Percentiles rank a stretch among this genome's conserved stretches.
These are phyloP conservation scores for Euthynnus affinis DNA, from an alignment of 2,797 vertebrate species.

Conservation along the genomic window DNA sequence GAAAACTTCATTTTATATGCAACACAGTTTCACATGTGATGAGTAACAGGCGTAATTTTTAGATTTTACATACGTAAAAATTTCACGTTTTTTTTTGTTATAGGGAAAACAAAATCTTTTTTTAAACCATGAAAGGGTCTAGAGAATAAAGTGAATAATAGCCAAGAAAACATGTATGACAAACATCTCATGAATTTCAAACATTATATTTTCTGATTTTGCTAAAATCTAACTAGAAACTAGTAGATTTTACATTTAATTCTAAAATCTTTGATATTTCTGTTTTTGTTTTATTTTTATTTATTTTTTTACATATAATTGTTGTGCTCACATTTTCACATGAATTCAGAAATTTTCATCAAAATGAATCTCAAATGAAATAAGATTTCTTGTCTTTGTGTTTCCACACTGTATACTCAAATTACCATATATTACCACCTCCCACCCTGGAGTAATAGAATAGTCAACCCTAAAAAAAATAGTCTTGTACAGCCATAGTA, in stretches of 20 bases:
- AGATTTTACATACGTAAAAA: too few species aligned
- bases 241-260: neutral
- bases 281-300: too few species aligned
- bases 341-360: neutral
- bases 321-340: too few species aligned
- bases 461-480: neutral
- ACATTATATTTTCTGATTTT: neutral
- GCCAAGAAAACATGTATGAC: too few species aligned
- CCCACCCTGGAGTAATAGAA: neutral
- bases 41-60: too few species aligned
- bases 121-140: too few species aligned
- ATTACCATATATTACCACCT: neutral
- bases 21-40: too few species aligned
- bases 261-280: neutral
- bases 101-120: too few species aligned
- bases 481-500: neutral
- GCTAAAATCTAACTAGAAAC: neutral
- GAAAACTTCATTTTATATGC: too few species aligned
- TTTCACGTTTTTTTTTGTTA: too few species aligned
- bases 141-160: too few species aligned
- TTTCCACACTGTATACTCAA: neutral
- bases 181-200: too few species aligned
- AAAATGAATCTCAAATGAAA: neutral
- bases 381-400: neutral
- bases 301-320: neutral